phyloP scores from a whole-genome alignment of 2,888 invertebrate species.

The Pristionchus fissidentatus region DNA sequence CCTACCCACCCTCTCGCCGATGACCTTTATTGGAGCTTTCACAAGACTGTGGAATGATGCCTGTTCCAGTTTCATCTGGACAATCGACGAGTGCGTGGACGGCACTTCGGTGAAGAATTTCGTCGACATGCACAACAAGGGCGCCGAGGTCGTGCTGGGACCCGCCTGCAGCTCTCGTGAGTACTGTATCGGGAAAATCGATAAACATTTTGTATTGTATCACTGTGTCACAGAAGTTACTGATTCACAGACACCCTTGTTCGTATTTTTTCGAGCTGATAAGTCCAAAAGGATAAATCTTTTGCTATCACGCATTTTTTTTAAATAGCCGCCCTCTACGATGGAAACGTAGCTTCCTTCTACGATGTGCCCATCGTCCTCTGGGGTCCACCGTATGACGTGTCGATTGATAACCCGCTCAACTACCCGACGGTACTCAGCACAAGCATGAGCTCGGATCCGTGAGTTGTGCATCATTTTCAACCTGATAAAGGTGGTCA shows the following conservation, averaged over 20 bases:
- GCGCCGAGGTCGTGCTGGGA: constrained; percentile 60
- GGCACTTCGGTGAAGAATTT: constrained; percentile 53
- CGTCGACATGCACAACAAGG: constrained; percentile 53
- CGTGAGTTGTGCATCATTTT: constrained; percentile 48
- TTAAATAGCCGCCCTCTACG: constrained; percentile 23
- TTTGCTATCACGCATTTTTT: background rate
- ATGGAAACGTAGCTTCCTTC: constrained; percentile 54
- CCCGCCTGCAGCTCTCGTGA: constrained; percentile 56
- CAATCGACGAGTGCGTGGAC: constrained; percentile 56
- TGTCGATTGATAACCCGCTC: constrained; percentile 52
- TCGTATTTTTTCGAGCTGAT: too few species aligned
- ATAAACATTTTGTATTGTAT: too few species aligned
- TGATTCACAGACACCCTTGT: too few species aligned
- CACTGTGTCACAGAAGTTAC: too few species aligned
- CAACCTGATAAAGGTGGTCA: background rate
- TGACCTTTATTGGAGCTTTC: too few species aligned
- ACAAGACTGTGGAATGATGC: too few species aligned
- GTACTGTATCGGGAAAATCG: background rate
- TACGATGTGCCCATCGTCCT: constrained; percentile 58
- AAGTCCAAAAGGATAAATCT: background rate
- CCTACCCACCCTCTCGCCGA: too few species aligned
- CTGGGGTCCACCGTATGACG: constrained; percentile 63
- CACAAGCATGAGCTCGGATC: constrained; percentile 56
- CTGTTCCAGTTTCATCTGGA: constrained; percentile 56
- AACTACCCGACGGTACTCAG: constrained; percentile 60